A percentile compares a stretch with the other conserved stretches of the same genome.
phyloP scores from a whole-genome alignment of 2,113 vertebrate genomes.

The Centropristis striata region DNA sequence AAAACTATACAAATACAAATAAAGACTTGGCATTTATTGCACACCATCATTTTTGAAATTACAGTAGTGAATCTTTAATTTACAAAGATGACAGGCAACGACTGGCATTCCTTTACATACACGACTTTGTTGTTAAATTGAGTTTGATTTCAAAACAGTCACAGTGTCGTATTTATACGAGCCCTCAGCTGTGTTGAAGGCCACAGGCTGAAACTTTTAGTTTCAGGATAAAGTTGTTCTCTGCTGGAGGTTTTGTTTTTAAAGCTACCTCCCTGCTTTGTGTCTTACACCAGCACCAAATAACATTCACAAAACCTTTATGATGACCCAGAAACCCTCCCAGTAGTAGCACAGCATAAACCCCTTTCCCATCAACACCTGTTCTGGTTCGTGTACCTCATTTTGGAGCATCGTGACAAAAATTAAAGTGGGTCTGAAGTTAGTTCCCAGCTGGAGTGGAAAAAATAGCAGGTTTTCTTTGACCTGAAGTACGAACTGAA shows the following conservation, averaged over 20 bases:
- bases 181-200: neutral
- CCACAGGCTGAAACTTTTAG: neutral
- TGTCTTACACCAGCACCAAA: neutral
- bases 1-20: neutral
- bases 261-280: neutral
- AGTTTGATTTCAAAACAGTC: neutral
- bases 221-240: neutral
- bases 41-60: neutral
- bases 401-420: too few relatives aligned
- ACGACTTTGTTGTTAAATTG: neutral
- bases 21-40: slow-evolving; percentile 4
- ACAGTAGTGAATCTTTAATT: neutral
- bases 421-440: too few relatives aligned
- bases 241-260: neutral
- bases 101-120: too few relatives aligned
- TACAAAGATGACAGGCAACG: neutral
- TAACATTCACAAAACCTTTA: neutral
- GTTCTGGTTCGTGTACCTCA: too few relatives aligned
- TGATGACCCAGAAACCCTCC: neutral
- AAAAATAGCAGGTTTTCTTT: too few relatives aligned
- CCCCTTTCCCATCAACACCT: too few relatives aligned
- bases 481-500: too few relatives aligned
- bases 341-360: fast-evolving
- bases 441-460: too few relatives aligned
- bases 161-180: neutral